These are phyloP conservation scores for Exaiptasia diaphana DNA, from an alignment of 64 coral and sea anemone species.

Conservation along the genomic window DNA sequence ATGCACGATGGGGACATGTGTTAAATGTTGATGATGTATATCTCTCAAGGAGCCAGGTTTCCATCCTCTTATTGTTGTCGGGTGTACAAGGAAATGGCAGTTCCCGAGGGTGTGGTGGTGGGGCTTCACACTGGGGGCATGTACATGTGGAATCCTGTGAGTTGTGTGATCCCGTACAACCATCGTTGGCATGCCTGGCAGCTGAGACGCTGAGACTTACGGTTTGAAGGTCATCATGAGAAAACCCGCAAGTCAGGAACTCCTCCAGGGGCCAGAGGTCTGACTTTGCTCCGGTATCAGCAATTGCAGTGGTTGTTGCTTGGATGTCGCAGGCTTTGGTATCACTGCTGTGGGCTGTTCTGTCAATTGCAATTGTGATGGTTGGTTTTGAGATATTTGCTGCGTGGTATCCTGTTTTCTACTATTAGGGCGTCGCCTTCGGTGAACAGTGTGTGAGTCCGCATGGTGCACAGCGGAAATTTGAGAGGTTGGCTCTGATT, in stretches of 20 bases:
- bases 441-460: no score
- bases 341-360: background rate
- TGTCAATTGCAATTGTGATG: slow-evolving; percentile 42
- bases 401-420: background rate
- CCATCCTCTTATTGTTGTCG: slow-evolving; percentile 31
- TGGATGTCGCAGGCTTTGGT: background rate
- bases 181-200: background rate
- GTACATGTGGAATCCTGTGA: background rate
- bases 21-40: slow-evolving; percentile 29
- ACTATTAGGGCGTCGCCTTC: background rate
- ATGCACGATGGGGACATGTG: slow-evolving; percentile 39
- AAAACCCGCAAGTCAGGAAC: slow-evolving; percentile 54
- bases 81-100: slow-evolving; percentile 24
- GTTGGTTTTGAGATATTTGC: background rate
- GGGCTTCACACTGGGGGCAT: slow-evolving; percentile 15
- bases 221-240: background rate
- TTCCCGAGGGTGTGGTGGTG: background rate
- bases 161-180: background rate
- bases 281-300: slow-evolving; percentile 48
- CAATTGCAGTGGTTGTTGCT: slow-evolving; percentile 40
- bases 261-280: slow-evolving; percentile 50
- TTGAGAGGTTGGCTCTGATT: slow-evolving; percentile 55
- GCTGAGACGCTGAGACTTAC: background rate
- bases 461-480: background rate
- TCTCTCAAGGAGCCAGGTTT: slow-evolving; percentile 17